These are phyloP conservation scores for Dynastes hyllus DNA, from an alignment of 2,888 invertebrate genomes.

Conservation along the genomic window DNA sequence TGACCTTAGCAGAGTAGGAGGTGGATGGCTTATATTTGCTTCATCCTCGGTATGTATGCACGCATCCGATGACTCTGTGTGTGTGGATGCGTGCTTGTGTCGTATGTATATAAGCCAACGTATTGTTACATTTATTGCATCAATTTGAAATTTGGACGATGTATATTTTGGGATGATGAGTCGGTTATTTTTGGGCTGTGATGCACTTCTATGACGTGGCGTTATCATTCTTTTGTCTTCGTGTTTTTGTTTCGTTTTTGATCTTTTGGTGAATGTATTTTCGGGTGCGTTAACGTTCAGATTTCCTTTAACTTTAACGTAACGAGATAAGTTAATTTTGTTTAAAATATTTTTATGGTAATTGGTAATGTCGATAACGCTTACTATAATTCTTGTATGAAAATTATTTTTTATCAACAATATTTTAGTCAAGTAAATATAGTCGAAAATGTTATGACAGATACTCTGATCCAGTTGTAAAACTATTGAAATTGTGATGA, in stretches of 20 bases:
- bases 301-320: too few species aligned
- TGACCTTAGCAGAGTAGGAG: constrained; percentile 62
- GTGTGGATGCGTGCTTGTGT: too few species aligned
- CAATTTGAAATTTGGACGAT: constrained; percentile 37
- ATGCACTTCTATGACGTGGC: constrained; percentile 31
- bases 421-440: too few species aligned
- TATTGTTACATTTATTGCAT: constrained; percentile 42
- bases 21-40: constrained; percentile 47
- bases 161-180: constrained; percentile 34
- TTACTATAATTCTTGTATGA: too few species aligned
- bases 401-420: too few species aligned
- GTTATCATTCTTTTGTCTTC: constrained; percentile 19
- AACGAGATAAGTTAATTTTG: too few species aligned
- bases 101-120: not conserved
- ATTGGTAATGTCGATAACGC: too few species aligned
- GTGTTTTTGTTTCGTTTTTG: not conserved
- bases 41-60: constrained; percentile 22
- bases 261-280: not conserved
- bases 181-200: constrained; percentile 37
- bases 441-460: too few species aligned
- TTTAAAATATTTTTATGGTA: too few species aligned
- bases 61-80: not conserved
- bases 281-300: too few species aligned
- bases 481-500: too few species aligned
- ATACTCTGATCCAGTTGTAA: too few species aligned